Evolutionary conservation across 2,797 vertebrate species (phyloP).

Genomic region (Oreochromis mossambicus): DNA sequence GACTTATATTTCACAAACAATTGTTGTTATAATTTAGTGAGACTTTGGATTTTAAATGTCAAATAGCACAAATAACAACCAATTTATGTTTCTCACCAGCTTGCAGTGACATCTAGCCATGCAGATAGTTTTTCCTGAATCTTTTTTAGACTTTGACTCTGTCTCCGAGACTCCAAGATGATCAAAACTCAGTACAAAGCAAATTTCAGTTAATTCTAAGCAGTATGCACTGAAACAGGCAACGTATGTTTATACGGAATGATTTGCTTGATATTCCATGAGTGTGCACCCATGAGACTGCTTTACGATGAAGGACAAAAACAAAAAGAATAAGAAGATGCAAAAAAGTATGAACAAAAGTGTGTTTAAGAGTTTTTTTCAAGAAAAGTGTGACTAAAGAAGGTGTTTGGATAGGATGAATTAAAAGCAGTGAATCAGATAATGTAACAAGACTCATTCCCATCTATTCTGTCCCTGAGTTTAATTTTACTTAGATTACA

Average conservation of each 20-base stretch:
- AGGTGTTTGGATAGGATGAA: not conserved
- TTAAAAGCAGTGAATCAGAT: not conserved
- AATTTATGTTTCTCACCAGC: not conserved
- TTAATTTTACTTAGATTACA: not conserved
- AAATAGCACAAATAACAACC: not conserved
- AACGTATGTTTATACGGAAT: not conserved
- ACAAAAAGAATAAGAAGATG: rapidly evolving
- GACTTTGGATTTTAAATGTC: not conserved
- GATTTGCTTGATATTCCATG: not conserved
- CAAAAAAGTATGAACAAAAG: not conserved
- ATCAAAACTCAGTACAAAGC: not conserved
- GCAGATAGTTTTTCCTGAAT: not conserved
- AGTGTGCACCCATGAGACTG: not conserved
- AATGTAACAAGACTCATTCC: not conserved
- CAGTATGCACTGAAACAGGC: not conserved
- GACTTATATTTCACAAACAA: not conserved
- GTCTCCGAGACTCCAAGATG: not conserved
- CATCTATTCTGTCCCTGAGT: not conserved
- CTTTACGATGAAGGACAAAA: not conserved
- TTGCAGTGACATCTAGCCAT: not conserved
- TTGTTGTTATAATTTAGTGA: not conserved
- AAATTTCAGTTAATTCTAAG: not conserved
- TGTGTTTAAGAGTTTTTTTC: not conserved
- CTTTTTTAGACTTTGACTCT: not conserved
- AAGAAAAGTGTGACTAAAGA: not conserved